Evolutionary conservation across 2,113 vertebrate genomes (phyloP).

Genomic region (Onychostruthus taczanowskii): DNA sequence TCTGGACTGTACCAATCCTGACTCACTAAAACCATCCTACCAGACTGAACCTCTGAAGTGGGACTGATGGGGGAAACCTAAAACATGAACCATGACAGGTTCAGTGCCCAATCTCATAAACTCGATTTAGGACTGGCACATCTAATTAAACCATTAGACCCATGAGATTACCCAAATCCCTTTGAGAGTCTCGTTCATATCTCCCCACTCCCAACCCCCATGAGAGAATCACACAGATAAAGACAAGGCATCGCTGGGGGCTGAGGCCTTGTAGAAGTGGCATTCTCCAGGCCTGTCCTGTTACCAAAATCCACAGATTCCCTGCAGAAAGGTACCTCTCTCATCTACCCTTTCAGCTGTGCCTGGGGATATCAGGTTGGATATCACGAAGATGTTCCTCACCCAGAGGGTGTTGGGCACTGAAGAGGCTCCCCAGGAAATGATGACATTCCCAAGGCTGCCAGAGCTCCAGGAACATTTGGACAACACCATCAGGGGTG

Average conservation of each 20-base stretch:
- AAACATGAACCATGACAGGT: not conserved
- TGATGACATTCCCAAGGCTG: fast-evolving
- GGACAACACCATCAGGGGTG: fast-evolving
- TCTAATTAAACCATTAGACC: not conserved
- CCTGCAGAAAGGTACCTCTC: not conserved
- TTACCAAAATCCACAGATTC: not conserved
- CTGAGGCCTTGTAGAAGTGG: not conserved
- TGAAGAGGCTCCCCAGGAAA: not conserved
- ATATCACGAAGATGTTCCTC: not conserved
- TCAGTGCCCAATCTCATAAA: not conserved
- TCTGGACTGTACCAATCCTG: not conserved
- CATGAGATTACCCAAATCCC: not conserved
- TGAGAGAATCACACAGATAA: not conserved
- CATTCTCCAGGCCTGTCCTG: not conserved
- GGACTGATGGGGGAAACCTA: not conserved
- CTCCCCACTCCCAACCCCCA: fast-evolving
- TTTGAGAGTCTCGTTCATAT: not conserved
- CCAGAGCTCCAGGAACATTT: not conserved
- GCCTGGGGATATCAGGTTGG: not conserved
- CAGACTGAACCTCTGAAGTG: not conserved
- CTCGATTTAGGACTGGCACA: not conserved
- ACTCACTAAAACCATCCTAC: not conserved
- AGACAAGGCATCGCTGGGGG: not conserved
- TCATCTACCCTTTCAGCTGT: not conserved
- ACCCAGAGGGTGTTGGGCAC: fast-evolving